Conservation (phyloP, 2,797 vertebrate species). For the Onychomys arenicola region DNA sequence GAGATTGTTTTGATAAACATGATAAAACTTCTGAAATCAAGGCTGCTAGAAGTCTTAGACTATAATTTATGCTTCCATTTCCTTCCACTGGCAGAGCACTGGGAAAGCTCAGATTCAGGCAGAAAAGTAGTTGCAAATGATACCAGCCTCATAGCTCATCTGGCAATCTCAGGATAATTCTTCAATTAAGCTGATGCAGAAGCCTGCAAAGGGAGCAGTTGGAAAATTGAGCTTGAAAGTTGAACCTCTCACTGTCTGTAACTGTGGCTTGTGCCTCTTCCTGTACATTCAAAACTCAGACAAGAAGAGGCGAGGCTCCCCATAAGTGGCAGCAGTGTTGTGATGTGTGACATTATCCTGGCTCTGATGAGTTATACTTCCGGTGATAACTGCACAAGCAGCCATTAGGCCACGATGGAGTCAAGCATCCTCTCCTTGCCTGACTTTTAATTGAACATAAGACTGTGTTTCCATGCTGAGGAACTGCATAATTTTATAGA, state of each 20-base stretch:
- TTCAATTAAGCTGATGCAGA: conserved; percentile 75
- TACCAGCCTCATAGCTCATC: conserved; percentile 63
- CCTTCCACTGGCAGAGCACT: conserved; percentile 47
- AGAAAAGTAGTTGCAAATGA: conserved; percentile 66
- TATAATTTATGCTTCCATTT: conserved; percentile 69
- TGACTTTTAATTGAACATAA: conserved; percentile 54
- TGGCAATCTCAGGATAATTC: conserved; percentile 74
- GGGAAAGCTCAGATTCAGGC: conserved; percentile 68
- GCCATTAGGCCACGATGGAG: conserved; percentile 19
- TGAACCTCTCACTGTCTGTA: conserved; percentile 40
- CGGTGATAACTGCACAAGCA: conserved; percentile 51
- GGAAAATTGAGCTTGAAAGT: conserved; percentile 68
- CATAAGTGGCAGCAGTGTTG: neutral
- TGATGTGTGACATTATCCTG: conserved; percentile 60
- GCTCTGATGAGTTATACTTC: conserved; percentile 56
- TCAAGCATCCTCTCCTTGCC: conserved; percentile 37
- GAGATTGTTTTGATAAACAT: conserved; percentile 71
- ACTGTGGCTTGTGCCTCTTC: conserved; percentile 47
- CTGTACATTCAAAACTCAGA: conserved; percentile 61
- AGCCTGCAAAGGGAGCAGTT: conserved; percentile 62
- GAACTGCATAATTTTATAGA: conserved; percentile 54
- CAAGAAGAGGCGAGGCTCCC: conserved; percentile 47
- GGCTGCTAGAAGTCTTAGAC: conserved; percentile 49
- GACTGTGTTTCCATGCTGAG: neutral
- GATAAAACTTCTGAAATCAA: conserved; percentile 71